phyloP scores from a whole-genome alignment of 2,113 vertebrate genomes.

The Mormoops blainvillei region DNA sequence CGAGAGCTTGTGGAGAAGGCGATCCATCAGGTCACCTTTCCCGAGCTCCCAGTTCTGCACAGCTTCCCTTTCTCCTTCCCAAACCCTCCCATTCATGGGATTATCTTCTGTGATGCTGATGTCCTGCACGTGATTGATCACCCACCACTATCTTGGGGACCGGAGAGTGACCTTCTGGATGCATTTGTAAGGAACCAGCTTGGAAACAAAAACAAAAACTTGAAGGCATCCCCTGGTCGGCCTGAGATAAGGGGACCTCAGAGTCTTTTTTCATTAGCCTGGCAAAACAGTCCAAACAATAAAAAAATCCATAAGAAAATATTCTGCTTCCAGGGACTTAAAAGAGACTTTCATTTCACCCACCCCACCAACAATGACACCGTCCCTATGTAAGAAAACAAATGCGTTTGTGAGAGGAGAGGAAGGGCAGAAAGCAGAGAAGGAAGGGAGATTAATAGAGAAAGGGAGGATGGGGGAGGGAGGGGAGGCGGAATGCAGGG shows the following conservation, averaged over 20 bases:
- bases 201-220: slow-evolving; percentile 45
- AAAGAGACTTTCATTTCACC: slow-evolving; percentile 8
- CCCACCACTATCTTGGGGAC: slow-evolving; percentile 41
- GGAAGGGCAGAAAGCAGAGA: not conserved
- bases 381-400: not conserved
- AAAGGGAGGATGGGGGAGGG: not conserved
- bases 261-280: slow-evolving; percentile 26
- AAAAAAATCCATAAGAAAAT: slow-evolving; percentile 55
- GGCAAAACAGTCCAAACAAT: slow-evolving; percentile 51
- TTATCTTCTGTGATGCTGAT: slow-evolving; percentile 27
- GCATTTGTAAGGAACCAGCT: slow-evolving; percentile 63
- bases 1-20: not conserved
- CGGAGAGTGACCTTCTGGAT: slow-evolving; percentile 44
- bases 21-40: not conserved
- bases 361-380: not conserved
- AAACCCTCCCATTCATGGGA: not conserved
- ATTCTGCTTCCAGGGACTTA: slow-evolving; percentile 47
- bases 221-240: not conserved
- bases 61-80: not conserved
- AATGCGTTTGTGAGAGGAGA: not conserved
- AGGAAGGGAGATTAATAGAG: not conserved
- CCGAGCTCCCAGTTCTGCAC: not conserved
- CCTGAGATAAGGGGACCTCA: slow-evolving; percentile 50
- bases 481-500: not conserved
- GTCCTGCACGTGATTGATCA: not conserved